Evolutionary conservation across 2,113 vertebrate genomes (phyloP), one percentile per base, ranked within the genome.

Genomic region (Erythrocercus mccallii): DNA sequence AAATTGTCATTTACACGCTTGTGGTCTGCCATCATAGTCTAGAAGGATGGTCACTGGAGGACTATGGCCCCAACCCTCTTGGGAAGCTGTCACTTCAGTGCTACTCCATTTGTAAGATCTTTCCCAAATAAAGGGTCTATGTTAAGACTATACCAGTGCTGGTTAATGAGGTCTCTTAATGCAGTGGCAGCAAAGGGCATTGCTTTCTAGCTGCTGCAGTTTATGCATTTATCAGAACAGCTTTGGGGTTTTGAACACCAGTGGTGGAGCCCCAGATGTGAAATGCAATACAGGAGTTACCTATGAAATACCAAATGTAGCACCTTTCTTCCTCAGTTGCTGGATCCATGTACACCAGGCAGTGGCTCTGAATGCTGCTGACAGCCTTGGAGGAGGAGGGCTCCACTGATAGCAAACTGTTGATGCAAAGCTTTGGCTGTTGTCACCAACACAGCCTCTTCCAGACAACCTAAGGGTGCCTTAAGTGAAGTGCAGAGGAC

Each of bases 271-370:
- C 8, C 22, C 33, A 31, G 47, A 28, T 50, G 24, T 66, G 33
- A 64, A 56, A 42, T 25, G 15, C 31, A 45, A 37, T 25, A 22
- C 8, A 54, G 50, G 33, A 69, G 20, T 31, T 81, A 50, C 25
- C 7, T n/a, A 8, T 3, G 14, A 81, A 64, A 35, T 0, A 1
- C 2, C 0, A 57, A n/a, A 47, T 16, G 11, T 30, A 40, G 22
- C 1, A 0, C 11, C 50, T 22, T 72, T 71, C 56, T 50, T 77
- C 28, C 54, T 50, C 40, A 72, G 1, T 38, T 81, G 62, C 47
- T 80, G 51, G 21, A 28, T 53, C 53, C 47, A 8, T 1, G 2
- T 33, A 44, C 20, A 47, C 14, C 15, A 6, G 53, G 30, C 42
- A 28, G 56, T 12, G 23, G 23, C 38, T 92, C 18, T 57, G 61